phyloP scores from a whole-genome alignment of 2,888 invertebrate species.

The Therioaphis trifolii region DNA sequence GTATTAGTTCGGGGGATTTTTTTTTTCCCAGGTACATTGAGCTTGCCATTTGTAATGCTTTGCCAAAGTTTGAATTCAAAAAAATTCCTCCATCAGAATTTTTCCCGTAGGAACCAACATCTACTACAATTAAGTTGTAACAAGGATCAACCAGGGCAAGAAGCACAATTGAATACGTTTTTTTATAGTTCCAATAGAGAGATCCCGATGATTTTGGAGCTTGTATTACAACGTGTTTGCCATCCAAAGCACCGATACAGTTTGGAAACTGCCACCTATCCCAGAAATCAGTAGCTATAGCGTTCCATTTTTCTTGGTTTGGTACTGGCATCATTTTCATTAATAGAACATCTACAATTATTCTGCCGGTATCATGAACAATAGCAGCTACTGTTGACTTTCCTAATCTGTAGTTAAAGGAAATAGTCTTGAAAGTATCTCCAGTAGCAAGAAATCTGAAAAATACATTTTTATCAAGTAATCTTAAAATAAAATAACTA shows the following conservation, averaged over 20 bases:
- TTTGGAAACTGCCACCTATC: constrained; percentile 24
- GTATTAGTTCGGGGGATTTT: too few relatives aligned
- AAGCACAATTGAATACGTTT: constrained; percentile 25
- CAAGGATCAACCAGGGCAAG: constrained; percentile 32
- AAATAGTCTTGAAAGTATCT: constrained; percentile 28
- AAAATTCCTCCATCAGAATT: constrained; percentile 21
- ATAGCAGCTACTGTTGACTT: constrained; percentile 33
- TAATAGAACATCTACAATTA: constrained; percentile 33
- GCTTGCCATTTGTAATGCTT: background rate
- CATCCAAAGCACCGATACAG: constrained; percentile 16
- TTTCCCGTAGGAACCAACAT: constrained; percentile 16
- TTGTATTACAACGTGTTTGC: constrained; percentile 35
- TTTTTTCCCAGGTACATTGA: background rate
- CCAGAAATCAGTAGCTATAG: constrained; percentile 26
- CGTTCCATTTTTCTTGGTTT: constrained; percentile 28
- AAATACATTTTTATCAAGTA: constrained; percentile 3
- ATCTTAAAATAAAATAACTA: constrained; percentile 31
- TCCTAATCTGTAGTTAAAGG: constrained; percentile 24
- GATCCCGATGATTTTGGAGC: constrained; percentile 25
- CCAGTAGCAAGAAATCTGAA: constrained; percentile 39
- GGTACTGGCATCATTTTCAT: constrained; percentile 28
- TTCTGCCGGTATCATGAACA: constrained; percentile 12
- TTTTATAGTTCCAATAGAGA: constrained; percentile 27
- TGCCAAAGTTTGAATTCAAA: constrained; percentile 16
- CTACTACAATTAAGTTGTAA: constrained; percentile 17